These are phyloP conservation scores for Brachirus orientalis DNA, from an alignment of 2,113 vertebrate genomes.

Conservation along the genomic window DNA sequence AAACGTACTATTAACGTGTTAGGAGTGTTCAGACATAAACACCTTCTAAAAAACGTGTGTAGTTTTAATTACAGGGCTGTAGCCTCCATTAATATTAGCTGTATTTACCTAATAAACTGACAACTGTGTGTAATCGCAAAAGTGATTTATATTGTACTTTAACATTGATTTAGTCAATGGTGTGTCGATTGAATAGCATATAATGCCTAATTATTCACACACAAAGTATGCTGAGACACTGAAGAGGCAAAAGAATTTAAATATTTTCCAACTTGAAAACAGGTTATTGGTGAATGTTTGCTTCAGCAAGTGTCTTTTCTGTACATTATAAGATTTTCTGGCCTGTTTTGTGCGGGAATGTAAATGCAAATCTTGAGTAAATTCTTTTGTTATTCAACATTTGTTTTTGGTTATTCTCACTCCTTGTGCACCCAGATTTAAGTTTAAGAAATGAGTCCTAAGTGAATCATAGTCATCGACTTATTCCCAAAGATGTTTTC, in stretches of 20 bases:
- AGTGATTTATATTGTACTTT: conserved; percentile 45
- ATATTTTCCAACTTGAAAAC: conserved; percentile 10
- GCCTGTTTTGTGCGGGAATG: conserved; percentile 42
- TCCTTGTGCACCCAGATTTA: no score
- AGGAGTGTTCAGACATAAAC: neutral
- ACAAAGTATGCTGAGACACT: conserved; percentile 20
- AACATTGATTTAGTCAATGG: conserved; percentile 33
- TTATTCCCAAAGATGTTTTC: no score
- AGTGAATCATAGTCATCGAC: no score
- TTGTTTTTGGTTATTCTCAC: neutral
- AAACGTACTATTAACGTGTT: no score
- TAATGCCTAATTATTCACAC: conserved; percentile 30
- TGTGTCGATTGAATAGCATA: conserved; percentile 19
- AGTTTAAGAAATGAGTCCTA: no score
- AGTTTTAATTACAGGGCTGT: neutral
- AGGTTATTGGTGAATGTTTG: conserved; percentile 50
- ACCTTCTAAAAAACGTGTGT: neutral
- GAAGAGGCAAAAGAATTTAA: conserved; percentile 5
- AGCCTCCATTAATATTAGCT: neutral
- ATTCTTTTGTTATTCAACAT: conserved; percentile 50
- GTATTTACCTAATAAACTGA: conserved; percentile 29
- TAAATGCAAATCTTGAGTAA: conserved; percentile 67
- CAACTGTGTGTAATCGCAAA: neutral
- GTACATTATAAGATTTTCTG: conserved; percentile 49
- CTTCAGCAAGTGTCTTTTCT: conserved; percentile 48